Percentiles rank a stretch among this genome's conserved stretches.
Evolutionary conservation across 2,113 vertebrate genomes (phyloP).

Genomic region (Dipodomys ordii): DNA sequence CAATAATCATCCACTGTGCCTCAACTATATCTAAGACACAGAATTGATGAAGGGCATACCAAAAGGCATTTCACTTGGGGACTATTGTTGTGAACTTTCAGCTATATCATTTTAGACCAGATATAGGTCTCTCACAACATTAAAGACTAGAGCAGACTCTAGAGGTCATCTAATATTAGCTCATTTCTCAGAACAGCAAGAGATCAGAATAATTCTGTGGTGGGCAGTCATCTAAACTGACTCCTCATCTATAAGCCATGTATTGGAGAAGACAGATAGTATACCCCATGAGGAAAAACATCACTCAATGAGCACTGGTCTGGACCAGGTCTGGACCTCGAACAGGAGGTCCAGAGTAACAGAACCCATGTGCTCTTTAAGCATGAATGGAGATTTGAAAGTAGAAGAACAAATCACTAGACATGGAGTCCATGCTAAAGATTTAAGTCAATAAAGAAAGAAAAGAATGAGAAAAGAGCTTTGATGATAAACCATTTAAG

Average conservation of each 20-base stretch:
- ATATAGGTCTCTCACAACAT: background rate
- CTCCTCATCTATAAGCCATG: background rate
- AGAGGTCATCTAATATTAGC: background rate
- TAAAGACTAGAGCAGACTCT: background rate
- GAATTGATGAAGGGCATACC: background rate
- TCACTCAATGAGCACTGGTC: background rate
- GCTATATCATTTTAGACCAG: background rate
- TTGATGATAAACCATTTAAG: background rate
- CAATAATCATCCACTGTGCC: background rate
- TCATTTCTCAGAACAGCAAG: background rate
- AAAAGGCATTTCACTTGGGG: background rate
- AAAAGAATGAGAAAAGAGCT: conserved; percentile 15
- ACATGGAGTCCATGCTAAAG: background rate
- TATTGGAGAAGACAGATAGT: background rate
- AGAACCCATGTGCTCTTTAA: background rate
- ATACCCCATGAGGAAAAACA: background rate
- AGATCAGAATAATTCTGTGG: background rate
- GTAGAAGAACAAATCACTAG: background rate
- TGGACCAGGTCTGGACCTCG: background rate
- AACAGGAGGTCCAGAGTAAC: background rate
- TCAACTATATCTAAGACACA: background rate
- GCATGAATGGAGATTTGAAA: background rate
- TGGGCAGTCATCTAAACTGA: background rate
- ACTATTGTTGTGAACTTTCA: background rate
- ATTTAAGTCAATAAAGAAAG: background rate